These are phyloP conservation scores for Rambutsinella grinnellia DNA, from an alignment of 2,888 invertebrate genomes.

Conservation along the genomic window DNA sequence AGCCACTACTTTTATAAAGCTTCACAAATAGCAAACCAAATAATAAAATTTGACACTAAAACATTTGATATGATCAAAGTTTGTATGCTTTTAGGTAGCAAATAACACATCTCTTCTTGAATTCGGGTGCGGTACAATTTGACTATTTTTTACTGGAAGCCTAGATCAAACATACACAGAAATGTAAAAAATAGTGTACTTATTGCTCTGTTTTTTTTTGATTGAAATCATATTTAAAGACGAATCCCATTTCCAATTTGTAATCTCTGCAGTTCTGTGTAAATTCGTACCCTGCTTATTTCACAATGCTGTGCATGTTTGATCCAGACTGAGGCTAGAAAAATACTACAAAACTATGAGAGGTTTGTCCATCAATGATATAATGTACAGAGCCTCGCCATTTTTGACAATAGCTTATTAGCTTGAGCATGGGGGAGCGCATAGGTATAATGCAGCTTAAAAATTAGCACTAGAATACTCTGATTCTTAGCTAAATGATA, in stretches of 20 bases:
- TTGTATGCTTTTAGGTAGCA: too few species aligned
- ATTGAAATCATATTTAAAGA: background rate
- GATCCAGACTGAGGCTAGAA: background rate
- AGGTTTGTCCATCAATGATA: too few species aligned
- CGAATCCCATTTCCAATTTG: background rate
- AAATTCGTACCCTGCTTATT: background rate
- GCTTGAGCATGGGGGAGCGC: slow-evolving; percentile 34
- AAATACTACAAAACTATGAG: too few species aligned
- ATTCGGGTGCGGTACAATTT: too few species aligned
- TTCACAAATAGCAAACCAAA: too few species aligned
- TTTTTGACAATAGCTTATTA: background rate
- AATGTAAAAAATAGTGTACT: background rate
- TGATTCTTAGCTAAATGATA: too few species aligned
- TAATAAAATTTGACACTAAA: too few species aligned
- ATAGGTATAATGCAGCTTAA: background rate
- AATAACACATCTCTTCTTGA: too few species aligned
- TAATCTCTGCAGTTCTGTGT: background rate
- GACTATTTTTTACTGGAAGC: background rate
- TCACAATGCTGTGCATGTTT: slow-evolving; percentile 7
- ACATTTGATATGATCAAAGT: too few species aligned
- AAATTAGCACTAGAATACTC: too few species aligned
- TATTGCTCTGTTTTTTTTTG: background rate
- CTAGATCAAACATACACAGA: slow-evolving; percentile 27
- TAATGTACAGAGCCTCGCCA: background rate
- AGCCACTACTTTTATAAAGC: too few species aligned